Percentiles rank a stretch among this genome's conserved stretches.
These are phyloP conservation scores for Eupithecia subumbrata DNA, from an alignment of 2,888 invertebrate genomes.

Conservation along the genomic window DNA sequence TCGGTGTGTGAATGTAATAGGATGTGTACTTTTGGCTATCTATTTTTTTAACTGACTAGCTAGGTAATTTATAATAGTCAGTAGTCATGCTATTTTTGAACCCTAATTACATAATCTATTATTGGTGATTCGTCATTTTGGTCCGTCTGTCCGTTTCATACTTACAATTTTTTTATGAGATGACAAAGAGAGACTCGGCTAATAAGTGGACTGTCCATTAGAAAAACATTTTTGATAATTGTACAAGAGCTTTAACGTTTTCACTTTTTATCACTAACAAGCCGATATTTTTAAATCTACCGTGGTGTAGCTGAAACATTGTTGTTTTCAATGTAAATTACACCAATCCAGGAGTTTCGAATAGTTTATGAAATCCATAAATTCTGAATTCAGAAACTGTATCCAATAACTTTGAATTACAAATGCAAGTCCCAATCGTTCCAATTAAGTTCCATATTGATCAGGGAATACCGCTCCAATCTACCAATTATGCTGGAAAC, in stretches of 20 bases:
- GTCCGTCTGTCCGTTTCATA: background rate
- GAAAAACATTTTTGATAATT: background rate
- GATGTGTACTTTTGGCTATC: no score
- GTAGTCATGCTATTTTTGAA: background rate
- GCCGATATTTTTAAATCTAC: no score
- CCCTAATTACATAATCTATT: background rate
- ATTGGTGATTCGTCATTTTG: background rate
- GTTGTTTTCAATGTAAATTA: slow-evolving; percentile 4
- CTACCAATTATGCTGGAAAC: slow-evolving; percentile 59
- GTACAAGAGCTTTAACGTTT: background rate
- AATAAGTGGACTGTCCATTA: background rate
- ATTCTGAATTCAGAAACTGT: slow-evolving; percentile 56
- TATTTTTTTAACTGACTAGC: no score
- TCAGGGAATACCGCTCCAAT: slow-evolving; percentile 57
- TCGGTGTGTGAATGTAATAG: no score
- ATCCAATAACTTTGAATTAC: slow-evolving; percentile 75
- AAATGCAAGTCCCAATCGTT: slow-evolving; percentile 72
- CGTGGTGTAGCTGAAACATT: background rate
- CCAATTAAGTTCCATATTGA: slow-evolving; percentile 76
- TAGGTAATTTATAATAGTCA: no score
- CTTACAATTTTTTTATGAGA: no score
- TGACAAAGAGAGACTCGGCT: no score
- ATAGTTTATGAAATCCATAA: slow-evolving; percentile 35
- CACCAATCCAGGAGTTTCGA: background rate
- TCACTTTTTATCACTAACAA: background rate